These are phyloP conservation scores for Formica selysi DNA, from an alignment of 1,140 invertebrate species.

Conservation along the genomic window DNA sequence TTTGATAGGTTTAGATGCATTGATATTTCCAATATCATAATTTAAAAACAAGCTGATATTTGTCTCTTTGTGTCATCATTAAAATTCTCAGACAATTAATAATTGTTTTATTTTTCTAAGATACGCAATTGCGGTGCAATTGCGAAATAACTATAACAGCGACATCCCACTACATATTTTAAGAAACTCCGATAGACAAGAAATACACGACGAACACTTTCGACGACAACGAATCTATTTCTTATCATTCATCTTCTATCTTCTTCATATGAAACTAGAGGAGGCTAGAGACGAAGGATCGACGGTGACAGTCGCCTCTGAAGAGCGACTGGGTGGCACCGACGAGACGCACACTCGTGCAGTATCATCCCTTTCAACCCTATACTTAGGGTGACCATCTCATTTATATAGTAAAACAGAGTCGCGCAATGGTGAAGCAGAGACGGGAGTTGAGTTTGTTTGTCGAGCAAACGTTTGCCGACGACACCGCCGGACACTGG, in stretches of 20 bases:
- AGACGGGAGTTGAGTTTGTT: constrained; percentile 85
- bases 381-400: constrained; percentile 81
- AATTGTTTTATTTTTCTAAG: constrained; percentile 11
- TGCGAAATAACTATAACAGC: not conserved
- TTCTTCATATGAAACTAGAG: constrained; percentile 40
- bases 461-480: constrained; percentile 86
- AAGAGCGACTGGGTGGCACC: constrained; percentile 66
- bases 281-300: constrained; percentile 72
- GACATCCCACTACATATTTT: not conserved
- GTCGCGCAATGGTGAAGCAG: constrained; percentile 76
- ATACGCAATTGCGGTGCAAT: not conserved
- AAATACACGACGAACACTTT: not conserved
- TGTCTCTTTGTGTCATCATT: constrained; percentile 14
- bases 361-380: constrained; percentile 78
- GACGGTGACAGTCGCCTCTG: constrained; percentile 70
- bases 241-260: constrained; percentile 59
- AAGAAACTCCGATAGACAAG: constrained; percentile 1
- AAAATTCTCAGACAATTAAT: constrained; percentile 3
- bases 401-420: constrained; percentile 83
- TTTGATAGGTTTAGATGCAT: constrained; percentile 46
- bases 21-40: constrained; percentile 30
- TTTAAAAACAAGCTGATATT: constrained; percentile 39
- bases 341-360: constrained; percentile 71
- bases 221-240: constrained; percentile 39
- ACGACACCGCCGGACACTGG: constrained; percentile 86